Base-by-base conservation (phyloP, 2,113 vertebrate species). In the Boulengeromyrus knoepffleri region DNA sequence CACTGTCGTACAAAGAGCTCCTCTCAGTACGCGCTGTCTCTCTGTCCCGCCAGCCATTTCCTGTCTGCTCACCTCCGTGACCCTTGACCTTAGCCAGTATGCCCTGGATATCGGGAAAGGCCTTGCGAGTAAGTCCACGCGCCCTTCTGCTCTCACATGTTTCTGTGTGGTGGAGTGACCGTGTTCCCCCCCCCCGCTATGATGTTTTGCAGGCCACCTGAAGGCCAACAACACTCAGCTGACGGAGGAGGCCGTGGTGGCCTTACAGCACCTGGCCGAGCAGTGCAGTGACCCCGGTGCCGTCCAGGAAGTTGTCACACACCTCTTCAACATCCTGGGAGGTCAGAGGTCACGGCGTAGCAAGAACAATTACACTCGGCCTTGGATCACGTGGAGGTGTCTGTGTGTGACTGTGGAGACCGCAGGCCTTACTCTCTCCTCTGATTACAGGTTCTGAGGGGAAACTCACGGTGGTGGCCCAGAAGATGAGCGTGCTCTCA, bases 401-500 rank as follows among this genome's bases (percentile, higher is more conserved):
- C 10, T 5, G n/a, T 31, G 24, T n/a, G 62, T 70, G 62, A 31
- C 10, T 66, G 19, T 7, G 58, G n/a, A 1, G 58, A 52, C 13
- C 9, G n/a, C 12, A n/a, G 21, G 13, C 7, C 9, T 19, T 31
- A 58, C 36, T 19, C 6, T 45, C 62, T 21, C 31, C 88, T 89
- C 9, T 83, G 17, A 24, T 86, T 91, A n/a, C 94, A 99, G 99
- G 99, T 50, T 98, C 98, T 0, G 99, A 99, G 90, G 99, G 98
- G 70, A 99, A 99, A 91, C 97, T 99, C 80, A 98, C 98, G 0
- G 92, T 97, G 88, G 96, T 98, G 70, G 97, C 97, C 90, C 99
- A 99, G 94, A 99, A 99, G 95, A 98, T 98, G 91, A 99, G 97
- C 6, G 97, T 99, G 70, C 96, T 99, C 92, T 99, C 99, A 96